Evolutionary conservation across 2,888 invertebrate genomes (phyloP).

Genomic region (Nemotelus nigrinus): DNA sequence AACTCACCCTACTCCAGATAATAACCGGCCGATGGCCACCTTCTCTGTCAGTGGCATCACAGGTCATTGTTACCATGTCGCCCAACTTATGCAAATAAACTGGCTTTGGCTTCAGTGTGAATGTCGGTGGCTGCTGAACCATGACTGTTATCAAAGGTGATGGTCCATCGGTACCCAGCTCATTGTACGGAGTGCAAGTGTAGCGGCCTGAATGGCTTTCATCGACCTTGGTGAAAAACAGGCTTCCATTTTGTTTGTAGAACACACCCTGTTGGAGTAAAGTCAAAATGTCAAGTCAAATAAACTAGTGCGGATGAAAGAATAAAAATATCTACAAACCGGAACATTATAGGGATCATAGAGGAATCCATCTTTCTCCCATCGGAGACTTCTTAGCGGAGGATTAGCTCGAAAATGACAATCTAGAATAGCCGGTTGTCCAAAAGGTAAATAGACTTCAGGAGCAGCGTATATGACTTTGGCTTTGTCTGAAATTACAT

Average conservation of each 20-base stretch:
- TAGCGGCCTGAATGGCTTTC: constrained; percentile 88
- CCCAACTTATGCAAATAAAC: constrained; percentile 86
- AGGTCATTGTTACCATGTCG: constrained; percentile 82
- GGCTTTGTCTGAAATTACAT: constrained; percentile 78
- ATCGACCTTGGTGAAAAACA: constrained; percentile 84
- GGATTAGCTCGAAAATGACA: constrained; percentile 95
- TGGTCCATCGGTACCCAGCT: constrained; percentile 85
- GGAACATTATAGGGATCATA: constrained; percentile 91
- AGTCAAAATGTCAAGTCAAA: background rate
- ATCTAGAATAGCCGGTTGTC: constrained; percentile 83
- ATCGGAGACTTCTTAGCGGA: constrained; percentile 85
- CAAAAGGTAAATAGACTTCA: constrained; percentile 85
- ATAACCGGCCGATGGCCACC: constrained; percentile 73
- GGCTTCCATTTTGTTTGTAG: constrained; percentile 84
- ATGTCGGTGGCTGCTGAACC: constrained; percentile 86
- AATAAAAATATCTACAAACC: constrained; percentile 52
- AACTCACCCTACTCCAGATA: constrained; percentile 73
- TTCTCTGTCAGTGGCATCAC: constrained; percentile 79
- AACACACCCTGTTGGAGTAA: constrained; percentile 72
- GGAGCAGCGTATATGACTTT: constrained; percentile 88
- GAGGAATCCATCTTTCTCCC: constrained; percentile 93
- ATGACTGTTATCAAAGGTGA: constrained; percentile 86
- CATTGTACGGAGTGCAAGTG: constrained; percentile 91
- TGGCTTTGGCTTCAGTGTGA: constrained; percentile 81
- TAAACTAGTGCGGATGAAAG: background rate